Conservation (phyloP, 2,113 vertebrate genomes). For the Elephas maximus region DNA sequence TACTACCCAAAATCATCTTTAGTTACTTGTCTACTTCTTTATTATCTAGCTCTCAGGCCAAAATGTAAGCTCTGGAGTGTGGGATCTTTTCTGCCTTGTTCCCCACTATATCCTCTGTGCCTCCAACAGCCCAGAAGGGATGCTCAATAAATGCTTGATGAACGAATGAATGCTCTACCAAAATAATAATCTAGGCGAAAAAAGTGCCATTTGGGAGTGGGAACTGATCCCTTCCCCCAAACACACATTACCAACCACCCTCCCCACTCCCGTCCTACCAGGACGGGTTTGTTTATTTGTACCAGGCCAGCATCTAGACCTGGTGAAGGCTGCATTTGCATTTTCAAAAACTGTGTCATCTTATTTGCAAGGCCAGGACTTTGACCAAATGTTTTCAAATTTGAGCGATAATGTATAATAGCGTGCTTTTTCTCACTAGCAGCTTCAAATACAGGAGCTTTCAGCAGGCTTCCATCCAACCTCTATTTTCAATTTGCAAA, state of each 20-base stretch:
- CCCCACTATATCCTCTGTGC: no score
- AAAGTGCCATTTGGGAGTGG: neutral
- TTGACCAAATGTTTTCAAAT: neutral
- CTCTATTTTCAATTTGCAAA: neutral
- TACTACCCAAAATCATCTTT: neutral
- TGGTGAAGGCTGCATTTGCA: neutral
- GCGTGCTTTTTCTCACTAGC: neutral
- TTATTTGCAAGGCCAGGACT: neutral
- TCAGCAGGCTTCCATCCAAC: neutral
- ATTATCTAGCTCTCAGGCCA: neutral
- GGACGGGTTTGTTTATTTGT: neutral
- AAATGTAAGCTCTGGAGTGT: no score
- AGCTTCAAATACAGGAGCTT: neutral
- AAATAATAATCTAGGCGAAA: neutral
- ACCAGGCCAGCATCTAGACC: neutral
- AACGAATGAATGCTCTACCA: neutral
- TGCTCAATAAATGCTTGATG: no score
- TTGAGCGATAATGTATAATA: neutral
- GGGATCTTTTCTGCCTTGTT: neutral
- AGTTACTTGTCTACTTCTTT: no score
- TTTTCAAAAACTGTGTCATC: neutral
- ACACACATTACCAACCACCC: no score
- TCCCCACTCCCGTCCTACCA: neutral
- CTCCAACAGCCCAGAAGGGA: neutral
- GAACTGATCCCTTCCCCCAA: fast-evolving